Base-by-base conservation (phyloP, 2,888 invertebrate genomes). In the Chymomyza fuscimana region DNA sequence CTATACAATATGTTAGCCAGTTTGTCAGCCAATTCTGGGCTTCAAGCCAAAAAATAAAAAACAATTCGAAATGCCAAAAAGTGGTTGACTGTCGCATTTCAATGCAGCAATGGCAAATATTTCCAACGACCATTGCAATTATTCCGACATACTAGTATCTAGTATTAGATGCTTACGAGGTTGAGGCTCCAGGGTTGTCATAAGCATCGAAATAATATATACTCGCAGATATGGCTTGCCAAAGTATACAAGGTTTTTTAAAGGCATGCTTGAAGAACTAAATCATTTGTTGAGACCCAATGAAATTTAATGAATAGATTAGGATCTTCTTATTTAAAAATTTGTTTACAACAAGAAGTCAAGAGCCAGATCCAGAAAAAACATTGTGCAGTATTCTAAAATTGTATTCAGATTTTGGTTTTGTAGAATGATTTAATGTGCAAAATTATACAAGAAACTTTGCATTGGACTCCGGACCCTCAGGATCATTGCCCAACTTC, bases 121-220 rank as follows among this genome's bases (percentile, higher is more conserved):
- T 77, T 82, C 78, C 85, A 62, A 72, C 75, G 69, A 61, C 69
- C 79, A 82, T 85, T 85, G 78, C 40, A 79, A 78, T 87, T 77
- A 87, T 86, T 81, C 74, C 72, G 60, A 56, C 52, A 58, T 46
- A 75, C 71, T 40, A 73, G 71, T 60, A n/a, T n/a, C n/a, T n/a
- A n/a, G n/a, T n/a, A n/a, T n/a, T n/a, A 36, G 25, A 58, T 46
- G 12, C 40, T 46, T 46, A 54, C 52, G 52, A 54, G 52, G 40
- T 46, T 46, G 12, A 16, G 36, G 15, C 60, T 46, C 60, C 60
- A 60, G 60, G 36, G 60, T 36, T 67, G 68, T 19, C 70, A 72
- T 56, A 5, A 65, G 12, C n/a, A 59, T 9, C 10, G 64, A 70
- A 76, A 78, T 4, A 78, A 72, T 80, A 76, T 67, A 73, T 78